Conservation (phyloP, 2,888 invertebrate species). For the Hypercompe scribonia region DNA sequence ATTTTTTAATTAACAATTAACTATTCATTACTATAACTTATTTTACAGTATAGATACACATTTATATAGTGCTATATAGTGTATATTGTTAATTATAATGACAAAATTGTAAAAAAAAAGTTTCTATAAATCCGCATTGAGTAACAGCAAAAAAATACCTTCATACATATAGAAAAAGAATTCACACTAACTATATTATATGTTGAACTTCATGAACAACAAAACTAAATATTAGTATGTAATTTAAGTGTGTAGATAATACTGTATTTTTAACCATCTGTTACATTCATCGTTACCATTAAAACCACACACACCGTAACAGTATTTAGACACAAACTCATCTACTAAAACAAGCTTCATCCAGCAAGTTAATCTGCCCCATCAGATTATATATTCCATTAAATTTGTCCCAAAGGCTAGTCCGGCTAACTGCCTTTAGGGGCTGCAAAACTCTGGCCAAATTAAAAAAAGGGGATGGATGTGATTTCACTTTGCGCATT, state of each 20-base stretch:
- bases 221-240: background rate
- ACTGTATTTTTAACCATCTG: background rate
- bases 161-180: too few relatives aligned
- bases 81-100: too few relatives aligned
- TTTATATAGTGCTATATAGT: too few relatives aligned
- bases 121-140: too few relatives aligned
- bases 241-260: background rate
- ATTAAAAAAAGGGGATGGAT: constrained; percentile 29
- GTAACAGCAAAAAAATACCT: too few relatives aligned
- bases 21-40: too few relatives aligned
- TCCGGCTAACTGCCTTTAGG: constrained; percentile 41
- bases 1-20: too few relatives aligned
- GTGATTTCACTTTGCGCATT: constrained; percentile 49
- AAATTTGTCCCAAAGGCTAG: constrained; percentile 49
- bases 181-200: too few relatives aligned
- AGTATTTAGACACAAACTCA: constrained; percentile 23
- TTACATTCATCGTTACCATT: background rate
- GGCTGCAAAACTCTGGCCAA: constrained; percentile 24
- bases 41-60: too few relatives aligned
- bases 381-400: constrained; percentile 38
- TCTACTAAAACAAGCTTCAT: constrained; percentile 28
- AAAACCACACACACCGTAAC: constrained; percentile 1
- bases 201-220: too few relatives aligned
- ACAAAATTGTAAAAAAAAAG: too few relatives aligned
- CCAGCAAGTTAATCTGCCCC: constrained; percentile 23